Evolutionary conservation across 2,888 invertebrate genomes (phyloP).

Genomic region (Chymomyza amoena): DNA sequence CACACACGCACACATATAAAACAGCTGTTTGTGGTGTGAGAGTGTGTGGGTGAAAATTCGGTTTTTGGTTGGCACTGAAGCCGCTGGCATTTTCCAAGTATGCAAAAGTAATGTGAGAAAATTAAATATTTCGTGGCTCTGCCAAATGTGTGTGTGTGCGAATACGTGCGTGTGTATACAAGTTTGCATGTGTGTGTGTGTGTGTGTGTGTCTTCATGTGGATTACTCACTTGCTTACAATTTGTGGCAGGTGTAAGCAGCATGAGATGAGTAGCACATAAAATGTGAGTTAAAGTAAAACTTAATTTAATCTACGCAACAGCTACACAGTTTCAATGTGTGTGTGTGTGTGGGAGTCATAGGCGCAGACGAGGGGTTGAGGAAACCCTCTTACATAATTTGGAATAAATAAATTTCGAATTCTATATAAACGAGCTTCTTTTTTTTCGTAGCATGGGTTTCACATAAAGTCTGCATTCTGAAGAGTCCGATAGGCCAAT

Average conservation of each 20-base stretch:
- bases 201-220: conserved; percentile 24
- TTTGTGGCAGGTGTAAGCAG: conserved; percentile 30
- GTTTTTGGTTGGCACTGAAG: conserved; percentile 29
- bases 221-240: conserved; percentile 45
- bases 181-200: conserved; percentile 8
- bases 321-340: neutral
- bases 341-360: neutral
- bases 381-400: too few relatives aligned
- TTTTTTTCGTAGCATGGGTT: too few relatives aligned
- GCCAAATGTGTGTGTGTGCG: conserved; percentile 43
- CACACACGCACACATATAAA: neutral
- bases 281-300: conserved; percentile 42
- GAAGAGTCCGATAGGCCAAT: too few relatives aligned
- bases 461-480: too few relatives aligned
- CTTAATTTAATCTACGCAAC: conserved; percentile 47
- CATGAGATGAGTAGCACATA: conserved; percentile 18
- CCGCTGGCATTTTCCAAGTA: conserved; percentile 60
- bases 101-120: conserved; percentile 72
- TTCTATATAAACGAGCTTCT: too few relatives aligned
- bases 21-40: neutral
- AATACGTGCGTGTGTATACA: conserved; percentile 5
- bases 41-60: conserved; percentile 19
- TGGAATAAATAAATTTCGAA: too few relatives aligned
- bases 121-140: conserved; percentile 65
- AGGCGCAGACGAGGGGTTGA: too few relatives aligned